phyloP scores from a whole-genome alignment of 2,797 vertebrate genomes.

The Poecile montanus region DNA sequence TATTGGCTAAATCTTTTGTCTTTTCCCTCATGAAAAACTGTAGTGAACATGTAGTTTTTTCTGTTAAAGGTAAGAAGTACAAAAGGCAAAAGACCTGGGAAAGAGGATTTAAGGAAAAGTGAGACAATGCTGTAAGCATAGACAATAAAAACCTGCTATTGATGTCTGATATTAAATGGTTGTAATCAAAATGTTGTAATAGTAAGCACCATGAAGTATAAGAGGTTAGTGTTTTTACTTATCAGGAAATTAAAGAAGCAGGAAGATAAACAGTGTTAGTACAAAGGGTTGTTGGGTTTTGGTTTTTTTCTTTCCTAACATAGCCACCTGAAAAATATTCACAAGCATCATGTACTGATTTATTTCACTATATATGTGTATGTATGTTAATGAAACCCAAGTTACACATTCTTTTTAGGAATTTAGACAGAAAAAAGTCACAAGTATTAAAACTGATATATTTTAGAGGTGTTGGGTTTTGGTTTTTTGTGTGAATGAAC shows the following conservation, averaged over 20 bases:
- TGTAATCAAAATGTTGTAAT: conserved; percentile 64
- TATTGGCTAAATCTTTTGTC: conserved; percentile 35
- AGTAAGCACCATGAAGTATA: conserved; percentile 60
- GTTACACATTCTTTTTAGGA: conserved; percentile 70
- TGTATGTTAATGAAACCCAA: conserved; percentile 57
- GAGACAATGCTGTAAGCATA: conserved; percentile 26
- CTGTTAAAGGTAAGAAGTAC: conserved; percentile 48
- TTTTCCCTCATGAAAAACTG: not conserved
- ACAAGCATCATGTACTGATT: conserved; percentile 69
- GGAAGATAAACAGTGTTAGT: conserved; percentile 71
- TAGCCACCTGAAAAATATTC: conserved; percentile 67
- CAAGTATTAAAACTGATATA: conserved; percentile 54
- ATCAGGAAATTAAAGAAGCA: conserved; percentile 61
- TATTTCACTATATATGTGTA: conserved; percentile 41
- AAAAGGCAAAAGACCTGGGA: conserved; percentile 31
- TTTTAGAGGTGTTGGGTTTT: conserved; percentile 42
- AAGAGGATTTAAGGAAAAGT: conserved; percentile 32
- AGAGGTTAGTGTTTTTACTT: conserved; percentile 69
- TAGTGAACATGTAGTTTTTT: not conserved
- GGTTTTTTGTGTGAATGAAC: conserved; percentile 42
- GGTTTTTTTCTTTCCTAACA: conserved; percentile 27
- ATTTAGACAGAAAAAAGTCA: conserved; percentile 63
- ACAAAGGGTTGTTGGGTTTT: conserved; percentile 20
- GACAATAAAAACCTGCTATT: conserved; percentile 36
- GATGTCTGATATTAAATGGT: conserved; percentile 61